A percentile compares a stretch with the other conserved stretches of the same genome.
phyloP scores from a whole-genome alignment of 2,888 invertebrate species.

The Dugesia japonica region DNA sequence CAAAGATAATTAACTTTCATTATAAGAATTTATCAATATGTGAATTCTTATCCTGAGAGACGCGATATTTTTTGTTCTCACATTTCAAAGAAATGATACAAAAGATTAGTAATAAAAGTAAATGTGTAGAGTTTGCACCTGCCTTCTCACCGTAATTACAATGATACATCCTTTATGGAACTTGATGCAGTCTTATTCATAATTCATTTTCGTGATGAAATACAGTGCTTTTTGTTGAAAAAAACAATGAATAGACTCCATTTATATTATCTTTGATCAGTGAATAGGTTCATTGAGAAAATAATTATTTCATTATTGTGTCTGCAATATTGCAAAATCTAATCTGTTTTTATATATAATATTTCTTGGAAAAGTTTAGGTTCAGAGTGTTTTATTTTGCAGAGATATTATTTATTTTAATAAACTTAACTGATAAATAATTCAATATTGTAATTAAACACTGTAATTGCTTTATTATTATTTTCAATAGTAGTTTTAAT shows the following conservation, averaged over 20 bases:
- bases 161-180: not conserved
- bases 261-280: slow-evolving; percentile 9
- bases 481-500: too few relatives aligned
- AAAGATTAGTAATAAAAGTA: slow-evolving; percentile 13
- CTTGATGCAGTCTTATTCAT: not conserved
- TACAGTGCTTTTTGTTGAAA: slow-evolving; percentile 6
- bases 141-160: slow-evolving; percentile 4
- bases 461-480: too few relatives aligned
- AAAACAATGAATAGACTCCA: slow-evolving; percentile 20
- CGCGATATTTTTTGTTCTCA: not conserved
- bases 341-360: too few relatives aligned
- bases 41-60: not conserved
- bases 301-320: slow-evolving; percentile 14
- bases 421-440: too few relatives aligned
- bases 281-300: not conserved
- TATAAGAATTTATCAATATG: not conserved
- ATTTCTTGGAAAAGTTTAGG: too few relatives aligned
- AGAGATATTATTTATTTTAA: too few relatives aligned
- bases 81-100: slow-evolving; percentile 6
- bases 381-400: too few relatives aligned
- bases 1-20: not conserved
- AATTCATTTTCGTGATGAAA: slow-evolving; percentile 7
- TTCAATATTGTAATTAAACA: too few relatives aligned
- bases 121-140: not conserved
- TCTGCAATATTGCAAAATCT: not conserved